Evolutionary conservation across 2,888 invertebrate species (phyloP).

Genomic region (Hemaris fuciformis): DNA sequence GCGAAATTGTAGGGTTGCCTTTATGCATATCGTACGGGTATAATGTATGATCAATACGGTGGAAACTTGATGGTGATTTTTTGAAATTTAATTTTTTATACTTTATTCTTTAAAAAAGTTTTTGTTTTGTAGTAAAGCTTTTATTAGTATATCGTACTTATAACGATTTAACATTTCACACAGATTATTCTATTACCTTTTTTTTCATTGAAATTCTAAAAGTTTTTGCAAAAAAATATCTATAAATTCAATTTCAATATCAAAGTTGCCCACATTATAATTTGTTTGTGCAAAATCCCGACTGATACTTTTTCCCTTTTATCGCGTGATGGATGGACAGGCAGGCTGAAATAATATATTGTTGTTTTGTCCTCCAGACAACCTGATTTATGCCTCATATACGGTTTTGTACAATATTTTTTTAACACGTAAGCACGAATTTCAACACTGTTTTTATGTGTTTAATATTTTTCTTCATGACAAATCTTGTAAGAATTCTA

Average conservation of each 20-base stretch:
- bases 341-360: not conserved
- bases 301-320: not conserved
- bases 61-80: not conserved
- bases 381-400: not conserved
- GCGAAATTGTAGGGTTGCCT: constrained; percentile 7
- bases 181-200: not conserved
- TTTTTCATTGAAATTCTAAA: not conserved
- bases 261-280: not conserved
- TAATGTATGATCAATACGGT: not conserved
- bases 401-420: not conserved
- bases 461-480: not conserved
- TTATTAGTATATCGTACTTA: not conserved
- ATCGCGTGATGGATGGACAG: not conserved
- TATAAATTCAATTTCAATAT: not conserved
- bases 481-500: not conserved
- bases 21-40: not conserved
- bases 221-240: not conserved
- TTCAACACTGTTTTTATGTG: not conserved
- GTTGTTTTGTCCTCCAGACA: constrained; percentile 1
- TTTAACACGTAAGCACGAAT: not conserved
- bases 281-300: not conserved
- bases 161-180: too few species aligned
- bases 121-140: not conserved
- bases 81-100: not conserved
- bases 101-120: not conserved